phyloP scores from a whole-genome alignment of 1,140 invertebrate genomes.

The Brachionus manjavacas region DNA sequence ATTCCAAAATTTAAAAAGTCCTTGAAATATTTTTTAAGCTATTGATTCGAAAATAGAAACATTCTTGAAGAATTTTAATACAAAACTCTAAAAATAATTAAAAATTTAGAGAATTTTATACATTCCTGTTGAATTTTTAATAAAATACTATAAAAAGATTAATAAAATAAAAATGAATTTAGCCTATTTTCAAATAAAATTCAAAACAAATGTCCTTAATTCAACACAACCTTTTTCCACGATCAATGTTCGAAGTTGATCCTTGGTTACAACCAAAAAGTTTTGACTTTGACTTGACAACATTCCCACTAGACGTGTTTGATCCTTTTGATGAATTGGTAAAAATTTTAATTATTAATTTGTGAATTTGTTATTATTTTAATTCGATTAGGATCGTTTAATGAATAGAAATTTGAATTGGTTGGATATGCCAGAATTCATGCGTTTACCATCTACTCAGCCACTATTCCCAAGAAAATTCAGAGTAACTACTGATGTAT shows the following conservation, averaged over 20 bases:
- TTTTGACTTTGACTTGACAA: neutral
- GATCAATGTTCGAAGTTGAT: constrained; percentile 23
- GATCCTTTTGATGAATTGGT: constrained; percentile 41
- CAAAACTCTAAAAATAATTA: neutral
- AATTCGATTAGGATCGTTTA: constrained; percentile 4
- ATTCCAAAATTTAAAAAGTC: neutral
- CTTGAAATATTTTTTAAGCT: neutral
- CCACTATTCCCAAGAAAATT: constrained; percentile 7
- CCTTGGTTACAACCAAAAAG: neutral
- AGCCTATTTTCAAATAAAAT: neutral
- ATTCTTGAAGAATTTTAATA: neutral
- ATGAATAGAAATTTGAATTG: constrained; percentile 25
- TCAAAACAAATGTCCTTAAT: constrained; percentile 32
- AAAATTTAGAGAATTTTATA: neutral
- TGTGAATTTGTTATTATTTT: neutral
- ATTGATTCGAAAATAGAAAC: neutral
- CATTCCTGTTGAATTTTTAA: neutral
- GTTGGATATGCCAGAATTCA: constrained; percentile 28
- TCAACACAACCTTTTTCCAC: constrained; percentile 8
- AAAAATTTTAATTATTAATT: neutral
- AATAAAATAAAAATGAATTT: neutral
- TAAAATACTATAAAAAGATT: neutral
- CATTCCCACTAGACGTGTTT: constrained; percentile 13
- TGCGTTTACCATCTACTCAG: neutral
- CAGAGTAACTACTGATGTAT: neutral